Evolutionary conservation across 1,140 invertebrate genomes (phyloP).

Genomic region (Drosophila jambulina): DNA sequence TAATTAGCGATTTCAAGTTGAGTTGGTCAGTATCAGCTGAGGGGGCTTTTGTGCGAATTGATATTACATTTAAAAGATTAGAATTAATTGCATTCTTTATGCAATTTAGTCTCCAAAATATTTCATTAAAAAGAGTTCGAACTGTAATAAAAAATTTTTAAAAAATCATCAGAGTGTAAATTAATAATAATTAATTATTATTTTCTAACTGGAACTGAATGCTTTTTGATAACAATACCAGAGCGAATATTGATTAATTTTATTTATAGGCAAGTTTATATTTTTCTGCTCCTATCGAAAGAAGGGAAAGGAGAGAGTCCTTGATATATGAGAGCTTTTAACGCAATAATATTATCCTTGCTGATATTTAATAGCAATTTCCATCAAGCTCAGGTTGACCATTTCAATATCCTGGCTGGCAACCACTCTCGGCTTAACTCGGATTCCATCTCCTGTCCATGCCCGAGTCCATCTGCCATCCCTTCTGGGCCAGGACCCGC

Average conservation of each 20-base stretch:
- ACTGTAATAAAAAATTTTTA: too few relatives aligned
- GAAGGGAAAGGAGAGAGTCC: neutral
- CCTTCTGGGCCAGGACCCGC: neutral
- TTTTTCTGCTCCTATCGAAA: neutral
- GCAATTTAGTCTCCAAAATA: neutral
- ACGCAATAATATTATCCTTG: neutral
- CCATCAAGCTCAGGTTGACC: constrained; percentile 24
- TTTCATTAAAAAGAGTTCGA: neutral
- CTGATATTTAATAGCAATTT: constrained; percentile 14
- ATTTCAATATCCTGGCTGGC: constrained; percentile 39
- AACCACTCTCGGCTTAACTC: neutral
- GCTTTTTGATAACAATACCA: too few relatives aligned
- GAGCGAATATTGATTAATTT: neutral
- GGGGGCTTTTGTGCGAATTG: neutral
- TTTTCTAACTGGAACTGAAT: neutral
- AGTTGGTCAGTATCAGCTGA: neutral
- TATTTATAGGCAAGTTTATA: neutral
- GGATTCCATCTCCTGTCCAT: constrained; percentile 9
- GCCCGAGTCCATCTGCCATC: neutral
- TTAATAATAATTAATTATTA: neutral
- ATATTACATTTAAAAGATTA: constrained; percentile 4
- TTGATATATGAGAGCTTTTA: neutral
- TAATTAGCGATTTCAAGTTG: constrained; percentile 26
- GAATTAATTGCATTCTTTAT: neutral
- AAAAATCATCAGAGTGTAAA: neutral